These are phyloP conservation scores for Corythaixoides concolor DNA, from an alignment of 2,113 vertebrate species.

Conservation along the genomic window DNA sequence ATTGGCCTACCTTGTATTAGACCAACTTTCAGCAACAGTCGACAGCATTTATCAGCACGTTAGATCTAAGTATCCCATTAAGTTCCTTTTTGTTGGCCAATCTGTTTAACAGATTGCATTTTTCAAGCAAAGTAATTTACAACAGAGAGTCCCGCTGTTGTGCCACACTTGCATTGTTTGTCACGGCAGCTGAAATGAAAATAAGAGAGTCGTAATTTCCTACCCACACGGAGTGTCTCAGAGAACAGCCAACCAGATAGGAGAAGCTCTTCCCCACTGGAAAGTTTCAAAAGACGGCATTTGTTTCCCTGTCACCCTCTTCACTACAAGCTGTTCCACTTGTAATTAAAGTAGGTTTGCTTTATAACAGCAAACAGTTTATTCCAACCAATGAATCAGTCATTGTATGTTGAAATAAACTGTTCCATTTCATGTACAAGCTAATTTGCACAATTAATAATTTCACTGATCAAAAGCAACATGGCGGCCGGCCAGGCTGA, in stretches of 20 bases:
- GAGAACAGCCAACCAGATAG: not conserved
- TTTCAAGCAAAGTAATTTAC: not conserved
- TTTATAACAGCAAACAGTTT: not conserved
- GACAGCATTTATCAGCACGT: not conserved
- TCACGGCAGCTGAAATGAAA: not conserved
- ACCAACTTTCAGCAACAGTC: not conserved
- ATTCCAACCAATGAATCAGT: not conserved
- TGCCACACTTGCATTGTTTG: fast-evolving
- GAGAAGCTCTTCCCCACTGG: not conserved
- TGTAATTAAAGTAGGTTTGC: not conserved
- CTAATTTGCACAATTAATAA: not conserved
- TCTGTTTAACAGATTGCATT: not conserved
- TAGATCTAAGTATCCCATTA: not conserved
- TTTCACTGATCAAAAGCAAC: not conserved
- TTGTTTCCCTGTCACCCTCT: not conserved
- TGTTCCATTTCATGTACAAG: not conserved
- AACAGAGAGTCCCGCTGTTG: not conserved
- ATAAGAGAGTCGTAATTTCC: not conserved
- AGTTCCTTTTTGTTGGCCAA: not conserved
- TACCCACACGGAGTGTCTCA: not conserved
- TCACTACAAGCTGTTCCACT: not conserved
- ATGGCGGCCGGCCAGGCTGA: fast-evolving
- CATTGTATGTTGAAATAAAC: not conserved
- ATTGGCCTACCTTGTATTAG: not conserved
- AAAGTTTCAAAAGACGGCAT: not conserved